phyloP scores from a whole-genome alignment of 2,113 vertebrate genomes.

The Oncorhynchus gorbuscha region DNA sequence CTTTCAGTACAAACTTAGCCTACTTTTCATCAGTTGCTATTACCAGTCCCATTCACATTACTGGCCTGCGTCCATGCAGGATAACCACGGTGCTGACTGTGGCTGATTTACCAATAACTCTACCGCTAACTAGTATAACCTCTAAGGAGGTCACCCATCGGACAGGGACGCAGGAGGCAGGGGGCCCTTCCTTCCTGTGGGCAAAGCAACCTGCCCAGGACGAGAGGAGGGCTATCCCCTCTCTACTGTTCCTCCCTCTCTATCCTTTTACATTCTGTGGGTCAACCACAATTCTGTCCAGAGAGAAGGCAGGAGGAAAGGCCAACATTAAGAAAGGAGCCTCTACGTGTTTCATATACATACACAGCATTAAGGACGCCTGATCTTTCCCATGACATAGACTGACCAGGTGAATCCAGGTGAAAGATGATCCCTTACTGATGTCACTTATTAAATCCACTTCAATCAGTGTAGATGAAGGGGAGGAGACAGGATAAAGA shows the following conservation, averaged over 20 bases:
- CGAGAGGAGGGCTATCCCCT: constrained; percentile 51
- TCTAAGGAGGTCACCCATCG: constrained; percentile 83
- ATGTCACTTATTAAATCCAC: too few relatives aligned
- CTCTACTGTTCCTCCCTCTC: constrained; percentile 33
- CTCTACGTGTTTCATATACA: constrained; percentile 35
- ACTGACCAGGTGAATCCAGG: too few relatives aligned
- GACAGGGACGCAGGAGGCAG: constrained; percentile 78
- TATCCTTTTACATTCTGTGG: constrained; percentile 3
- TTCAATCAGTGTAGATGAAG: too few relatives aligned
- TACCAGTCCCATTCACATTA: constrained; percentile 88
- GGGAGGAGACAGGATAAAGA: too few relatives aligned
- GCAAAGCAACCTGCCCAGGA: constrained; percentile 72
- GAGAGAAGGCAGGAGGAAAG: constrained; percentile 14
- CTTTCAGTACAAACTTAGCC: constrained; percentile 57
- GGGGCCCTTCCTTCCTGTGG: constrained; percentile 77
- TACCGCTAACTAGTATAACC: constrained; percentile 68
- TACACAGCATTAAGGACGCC: constrained; percentile 80
- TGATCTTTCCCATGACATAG: too few relatives aligned
- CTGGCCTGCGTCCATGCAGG: constrained; percentile 87
- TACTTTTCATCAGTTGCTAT: constrained; percentile 90
- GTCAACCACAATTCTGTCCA: constrained; percentile 52
- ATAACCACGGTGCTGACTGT: constrained; percentile 93
- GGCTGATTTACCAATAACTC: constrained; percentile 93
- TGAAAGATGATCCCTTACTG: too few relatives aligned
- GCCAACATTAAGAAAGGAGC: too few relatives aligned